Evolutionary conservation across 2,888 invertebrate genomes (phyloP).

Genomic region (Nasonia oneida): DNA sequence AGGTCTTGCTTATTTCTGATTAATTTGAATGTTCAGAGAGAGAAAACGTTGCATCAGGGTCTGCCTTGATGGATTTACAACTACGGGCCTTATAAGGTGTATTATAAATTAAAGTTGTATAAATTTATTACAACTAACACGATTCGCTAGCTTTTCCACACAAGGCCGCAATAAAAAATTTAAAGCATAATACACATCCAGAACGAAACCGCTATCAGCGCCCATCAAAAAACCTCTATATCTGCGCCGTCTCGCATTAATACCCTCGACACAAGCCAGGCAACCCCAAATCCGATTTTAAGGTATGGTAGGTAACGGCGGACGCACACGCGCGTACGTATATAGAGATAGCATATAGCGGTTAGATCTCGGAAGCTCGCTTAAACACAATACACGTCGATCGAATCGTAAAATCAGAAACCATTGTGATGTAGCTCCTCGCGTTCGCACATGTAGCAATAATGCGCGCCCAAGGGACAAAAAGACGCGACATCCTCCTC

Average conservation of each 20-base stretch:
- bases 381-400: slow-evolving; percentile 9
- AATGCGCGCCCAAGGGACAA: slow-evolving; percentile 13
- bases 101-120: background rate
- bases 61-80: background rate
- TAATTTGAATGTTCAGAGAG: background rate
- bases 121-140: background rate
- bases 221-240: slow-evolving; percentile 24
- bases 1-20: background rate
- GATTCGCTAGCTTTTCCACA: background rate
- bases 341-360: slow-evolving; percentile 10
- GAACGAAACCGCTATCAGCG: slow-evolving; percentile 16
- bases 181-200: background rate
- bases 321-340: background rate
- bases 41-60: background rate
- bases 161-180: background rate
- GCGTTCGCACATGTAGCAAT: background rate
- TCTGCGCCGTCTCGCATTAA: slow-evolving; percentile 41
- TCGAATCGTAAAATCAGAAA: slow-evolving; percentile 52
- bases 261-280: slow-evolving; percentile 8
- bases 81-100: background rate
- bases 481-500: slow-evolving; percentile 14
- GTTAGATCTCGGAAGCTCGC: slow-evolving; percentile 24
- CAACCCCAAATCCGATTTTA: slow-evolving; percentile 43
- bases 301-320: background rate
- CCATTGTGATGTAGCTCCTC: slow-evolving; percentile 13